Conservation (phyloP, 2,797 vertebrate species). For the Amniataba percoides region DNA sequence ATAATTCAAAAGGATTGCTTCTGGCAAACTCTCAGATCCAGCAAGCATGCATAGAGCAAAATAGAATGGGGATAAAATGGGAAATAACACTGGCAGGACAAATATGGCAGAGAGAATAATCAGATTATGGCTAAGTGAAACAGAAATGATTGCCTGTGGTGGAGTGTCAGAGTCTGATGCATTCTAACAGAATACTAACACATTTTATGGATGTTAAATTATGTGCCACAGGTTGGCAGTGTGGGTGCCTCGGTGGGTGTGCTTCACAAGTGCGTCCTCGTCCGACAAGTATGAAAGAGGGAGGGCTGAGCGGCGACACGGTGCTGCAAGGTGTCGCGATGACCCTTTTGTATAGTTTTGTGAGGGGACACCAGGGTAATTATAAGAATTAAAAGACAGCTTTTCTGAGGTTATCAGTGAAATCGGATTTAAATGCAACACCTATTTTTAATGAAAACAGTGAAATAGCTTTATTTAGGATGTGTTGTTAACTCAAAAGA, state of each 20-base stretch:
- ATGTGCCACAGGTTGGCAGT: conserved; percentile 65
- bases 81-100: conserved; percentile 80
- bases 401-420: not conserved
- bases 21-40: conserved; percentile 82
- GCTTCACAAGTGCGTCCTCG: conserved; percentile 29
- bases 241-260: conserved; percentile 43
- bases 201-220: conserved; percentile 71
- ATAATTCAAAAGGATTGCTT: conserved; percentile 85
- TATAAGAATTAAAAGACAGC: not conserved
- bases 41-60: conserved; percentile 76
- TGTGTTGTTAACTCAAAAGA: not conserved
- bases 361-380: not conserved
- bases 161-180: conserved; percentile 69
- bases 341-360: conserved; percentile 3
- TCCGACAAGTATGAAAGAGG: conserved; percentile 7
- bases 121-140: conserved; percentile 82
- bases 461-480: not conserved
- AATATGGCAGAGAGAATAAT: conserved; percentile 80
- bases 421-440: not conserved
- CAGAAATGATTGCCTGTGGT: conserved; percentile 73
- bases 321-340: not conserved
- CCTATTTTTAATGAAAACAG: not conserved
- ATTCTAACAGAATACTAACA: conserved; percentile 72
- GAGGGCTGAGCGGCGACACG: not conserved
- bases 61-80: conserved; percentile 75